phyloP scores from a whole-genome alignment of 1,140 invertebrate species.

The Pseudomyrmex concolor region DNA sequence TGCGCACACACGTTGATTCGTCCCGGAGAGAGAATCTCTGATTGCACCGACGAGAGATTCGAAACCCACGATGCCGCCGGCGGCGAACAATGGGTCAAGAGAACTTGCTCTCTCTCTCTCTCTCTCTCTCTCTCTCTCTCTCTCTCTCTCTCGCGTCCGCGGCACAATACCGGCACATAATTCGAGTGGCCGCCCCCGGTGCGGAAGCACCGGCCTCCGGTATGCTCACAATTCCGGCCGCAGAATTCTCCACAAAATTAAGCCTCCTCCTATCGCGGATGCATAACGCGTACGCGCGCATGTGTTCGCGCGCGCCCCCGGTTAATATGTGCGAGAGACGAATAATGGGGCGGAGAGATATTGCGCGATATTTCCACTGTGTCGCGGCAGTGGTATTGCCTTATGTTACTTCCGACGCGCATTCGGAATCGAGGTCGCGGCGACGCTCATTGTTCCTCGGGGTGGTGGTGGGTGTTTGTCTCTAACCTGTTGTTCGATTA shows the following conservation, averaged over 20 bases:
- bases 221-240: conserved; percentile 10
- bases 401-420: background rate
- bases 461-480: background rate
- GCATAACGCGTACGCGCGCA: conserved; percentile 25
- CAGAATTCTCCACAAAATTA: conserved; percentile 62
- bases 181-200: conserved; percentile 69
- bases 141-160: conserved; percentile 58
- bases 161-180: conserved; percentile 76
- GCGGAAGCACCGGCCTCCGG: conserved; percentile 49
- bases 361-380: background rate
- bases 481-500: conserved; percentile 8
- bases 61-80: conserved; percentile 63
- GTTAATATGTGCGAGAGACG: background rate
- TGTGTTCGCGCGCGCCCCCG: conserved; percentile 24
- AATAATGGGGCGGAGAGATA: conserved; percentile 1
- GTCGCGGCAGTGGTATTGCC: background rate
- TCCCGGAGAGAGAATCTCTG: background rate
- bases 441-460: conserved; percentile 50
- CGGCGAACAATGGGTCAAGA: conserved; percentile 77
- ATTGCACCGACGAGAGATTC: conserved; percentile 6
- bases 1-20: background rate
- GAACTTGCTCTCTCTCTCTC: background rate
- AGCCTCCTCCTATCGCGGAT: conserved; percentile 44
- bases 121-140: no score
- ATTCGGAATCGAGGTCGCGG: conserved; percentile 33